These are phyloP conservation scores for Mesaphorura yosii DNA, from an alignment of 1,140 invertebrate genomes.

Conservation along the genomic window DNA sequence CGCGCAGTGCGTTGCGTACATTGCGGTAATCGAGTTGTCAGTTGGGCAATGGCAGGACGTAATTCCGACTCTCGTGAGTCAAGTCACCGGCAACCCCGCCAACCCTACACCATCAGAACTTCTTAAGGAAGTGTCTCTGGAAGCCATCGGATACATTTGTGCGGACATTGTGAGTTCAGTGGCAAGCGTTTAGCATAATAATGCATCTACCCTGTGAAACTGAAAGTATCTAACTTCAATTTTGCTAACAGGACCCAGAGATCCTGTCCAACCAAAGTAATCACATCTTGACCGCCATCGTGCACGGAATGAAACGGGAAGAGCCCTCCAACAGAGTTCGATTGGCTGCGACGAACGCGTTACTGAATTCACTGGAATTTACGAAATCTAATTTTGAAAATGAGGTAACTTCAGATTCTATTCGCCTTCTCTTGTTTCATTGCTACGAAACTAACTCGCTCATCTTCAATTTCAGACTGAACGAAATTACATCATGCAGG, in stretches of 20 bases:
- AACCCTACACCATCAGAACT: conserved; percentile 56
- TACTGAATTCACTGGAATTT: conserved; percentile 97
- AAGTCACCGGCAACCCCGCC: conserved; percentile 54
- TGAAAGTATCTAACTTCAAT: conserved; percentile 2
- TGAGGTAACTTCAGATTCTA: conserved; percentile 47
- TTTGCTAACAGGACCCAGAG: conserved; percentile 65
- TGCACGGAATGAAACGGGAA: conserved; percentile 88
- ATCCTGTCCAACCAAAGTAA: conserved; percentile 84
- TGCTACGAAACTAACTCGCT: conserved; percentile 3
- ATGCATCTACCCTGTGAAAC: neutral
- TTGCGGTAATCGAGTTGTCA: conserved; percentile 91
- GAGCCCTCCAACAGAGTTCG: conserved; percentile 70
- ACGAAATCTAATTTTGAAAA: conserved; percentile 97
- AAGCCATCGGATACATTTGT: conserved; percentile 87
- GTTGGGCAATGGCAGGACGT: conserved; percentile 72
- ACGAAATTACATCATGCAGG: conserved; percentile 99
- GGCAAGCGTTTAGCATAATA: neutral
- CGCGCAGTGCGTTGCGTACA: conserved; percentile 96
- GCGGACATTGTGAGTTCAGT: conserved; percentile 53
- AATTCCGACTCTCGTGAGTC: conserved; percentile 71
- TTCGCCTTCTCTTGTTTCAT: neutral
- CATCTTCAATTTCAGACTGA: conserved; percentile 53
- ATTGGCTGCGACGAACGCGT: conserved; percentile 88
- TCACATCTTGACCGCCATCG: conserved; percentile 94
- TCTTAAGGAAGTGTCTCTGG: conserved; percentile 89